These are phyloP conservation scores for Podarcis lilfordi DNA, from an alignment of 2,797 vertebrate species.

Conservation along the genomic window DNA sequence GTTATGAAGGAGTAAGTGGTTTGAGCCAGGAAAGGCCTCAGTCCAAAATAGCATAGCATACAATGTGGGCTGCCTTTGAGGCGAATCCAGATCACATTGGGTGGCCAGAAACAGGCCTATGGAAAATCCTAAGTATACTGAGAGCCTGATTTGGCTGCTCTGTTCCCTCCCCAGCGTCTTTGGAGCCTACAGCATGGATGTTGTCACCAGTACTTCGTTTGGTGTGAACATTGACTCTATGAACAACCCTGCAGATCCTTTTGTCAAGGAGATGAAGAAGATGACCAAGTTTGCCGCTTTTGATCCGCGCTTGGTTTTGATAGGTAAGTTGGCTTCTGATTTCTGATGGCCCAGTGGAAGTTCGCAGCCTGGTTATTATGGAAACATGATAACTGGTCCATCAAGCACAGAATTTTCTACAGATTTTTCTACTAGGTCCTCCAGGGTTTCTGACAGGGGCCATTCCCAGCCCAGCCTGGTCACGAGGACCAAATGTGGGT, in stretches of 20 bases:
- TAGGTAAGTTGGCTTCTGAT: conserved; percentile 40
- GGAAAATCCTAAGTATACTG: no score
- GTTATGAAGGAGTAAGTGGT: conserved; percentile 83
- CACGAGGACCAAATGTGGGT: no score
- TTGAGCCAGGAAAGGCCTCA: conserved; percentile 15
- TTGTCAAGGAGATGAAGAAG: conserved; percentile 78
- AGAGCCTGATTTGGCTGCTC: no score
- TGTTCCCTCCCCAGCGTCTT: conserved; percentile 72
- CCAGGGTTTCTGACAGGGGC: no score
- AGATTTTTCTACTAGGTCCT: no score
- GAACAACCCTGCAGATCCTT: conserved; percentile 80
- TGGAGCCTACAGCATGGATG: conserved; percentile 84
- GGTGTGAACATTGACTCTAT: conserved; percentile 84
- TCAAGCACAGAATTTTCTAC: no score
- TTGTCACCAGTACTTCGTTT: conserved; percentile 84
- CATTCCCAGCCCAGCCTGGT: no score
- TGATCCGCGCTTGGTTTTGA: conserved; percentile 29
- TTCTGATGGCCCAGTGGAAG: background rate
- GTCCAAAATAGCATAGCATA: conserved; percentile 19
- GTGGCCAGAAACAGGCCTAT: no score
- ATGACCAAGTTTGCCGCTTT: conserved; percentile 74
- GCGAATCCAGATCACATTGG: no score
- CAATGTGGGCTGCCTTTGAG: background rate
- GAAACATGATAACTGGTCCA: background rate
- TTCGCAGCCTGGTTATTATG: fast-evolving